These are phyloP conservation scores for Alcedo quadribrachys DNA, from an alignment of 2,797 vertebrate species.

Conservation along the genomic window DNA sequence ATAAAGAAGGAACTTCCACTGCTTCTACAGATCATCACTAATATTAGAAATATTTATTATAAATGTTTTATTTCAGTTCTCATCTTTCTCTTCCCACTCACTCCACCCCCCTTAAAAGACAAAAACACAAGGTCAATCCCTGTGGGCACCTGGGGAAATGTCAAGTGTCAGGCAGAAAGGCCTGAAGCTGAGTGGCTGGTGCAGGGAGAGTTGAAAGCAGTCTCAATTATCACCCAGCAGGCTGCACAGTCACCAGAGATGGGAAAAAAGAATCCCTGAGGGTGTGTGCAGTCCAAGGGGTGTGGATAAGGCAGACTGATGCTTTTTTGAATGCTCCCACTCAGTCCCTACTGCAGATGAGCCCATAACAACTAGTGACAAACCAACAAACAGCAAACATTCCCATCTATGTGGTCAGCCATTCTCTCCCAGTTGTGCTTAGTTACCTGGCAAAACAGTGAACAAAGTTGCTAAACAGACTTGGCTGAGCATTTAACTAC, in stretches of 20 bases:
- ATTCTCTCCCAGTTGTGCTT: conserved; percentile 4
- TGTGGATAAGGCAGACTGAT: not conserved
- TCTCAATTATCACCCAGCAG: conserved; percentile 30
- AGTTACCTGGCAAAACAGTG: conserved; percentile 37
- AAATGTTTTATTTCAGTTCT: not conserved
- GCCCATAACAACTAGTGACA: not conserved
- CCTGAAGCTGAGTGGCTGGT: not conserved
- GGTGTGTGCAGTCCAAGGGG: conserved; percentile 3
- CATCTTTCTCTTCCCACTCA: not conserved
- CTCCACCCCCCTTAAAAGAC: not conserved
- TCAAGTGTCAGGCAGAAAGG: not conserved
- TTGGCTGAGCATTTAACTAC: conserved; percentile 35
- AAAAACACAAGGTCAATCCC: not conserved
- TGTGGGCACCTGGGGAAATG: conserved; percentile 13
- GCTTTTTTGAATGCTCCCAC: not conserved
- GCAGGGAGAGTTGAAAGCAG: not conserved
- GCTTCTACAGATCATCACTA: not conserved
- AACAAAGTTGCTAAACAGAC: conserved; percentile 18
- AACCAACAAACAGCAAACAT: conserved; percentile 26
- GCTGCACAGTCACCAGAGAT: not conserved
- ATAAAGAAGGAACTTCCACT: not conserved
- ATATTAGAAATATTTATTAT: not conserved
- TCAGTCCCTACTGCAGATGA: not conserved
- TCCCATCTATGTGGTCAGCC: not conserved
- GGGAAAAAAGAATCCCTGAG: conserved; percentile 18